Conservation (phyloP, 2,797 vertebrate species). For the Leuciscus waleckii region DNA sequence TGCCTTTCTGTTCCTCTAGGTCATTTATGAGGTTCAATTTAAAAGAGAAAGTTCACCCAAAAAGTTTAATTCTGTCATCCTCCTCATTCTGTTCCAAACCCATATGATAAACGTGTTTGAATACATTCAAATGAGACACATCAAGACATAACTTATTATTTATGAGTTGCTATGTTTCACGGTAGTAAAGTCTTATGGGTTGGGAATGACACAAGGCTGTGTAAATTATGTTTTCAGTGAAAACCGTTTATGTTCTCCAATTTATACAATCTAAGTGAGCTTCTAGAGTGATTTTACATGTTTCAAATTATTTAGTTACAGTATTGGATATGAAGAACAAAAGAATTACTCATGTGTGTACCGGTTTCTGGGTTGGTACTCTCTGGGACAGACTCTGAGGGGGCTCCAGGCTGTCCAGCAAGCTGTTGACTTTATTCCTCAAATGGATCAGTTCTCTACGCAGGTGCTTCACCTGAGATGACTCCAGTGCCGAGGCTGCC, state of each 20-base stretch:
- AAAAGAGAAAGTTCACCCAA: background rate
- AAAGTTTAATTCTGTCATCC: background rate
- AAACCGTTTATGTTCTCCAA: background rate
- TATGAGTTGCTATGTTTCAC: background rate
- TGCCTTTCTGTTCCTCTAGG: background rate
- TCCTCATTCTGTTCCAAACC: background rate
- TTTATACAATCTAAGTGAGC: background rate
- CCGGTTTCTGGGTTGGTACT: conserved; percentile 86
- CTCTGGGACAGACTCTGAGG: conserved; percentile 86
- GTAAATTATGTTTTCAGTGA: background rate
- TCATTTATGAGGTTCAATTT: background rate
- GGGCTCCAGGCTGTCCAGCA: conserved; percentile 95
- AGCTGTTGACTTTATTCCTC: conserved; percentile 97
- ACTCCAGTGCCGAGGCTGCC: conserved; percentile 95
- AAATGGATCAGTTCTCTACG: conserved; percentile 97
- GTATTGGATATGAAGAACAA: background rate
- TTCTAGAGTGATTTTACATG: conserved; percentile 12
- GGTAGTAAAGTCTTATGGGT: background rate
- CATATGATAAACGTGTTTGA: background rate
- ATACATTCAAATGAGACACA: background rate
- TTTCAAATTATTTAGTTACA: conserved; percentile 17
- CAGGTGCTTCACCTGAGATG: conserved; percentile 97
- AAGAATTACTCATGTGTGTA: conserved; percentile 63
- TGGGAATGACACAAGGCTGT: background rate
- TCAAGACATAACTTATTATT: background rate